Evolutionary conservation across 2,888 invertebrate genomes (phyloP).

Genomic region (Neoaliturus tenellus): DNA sequence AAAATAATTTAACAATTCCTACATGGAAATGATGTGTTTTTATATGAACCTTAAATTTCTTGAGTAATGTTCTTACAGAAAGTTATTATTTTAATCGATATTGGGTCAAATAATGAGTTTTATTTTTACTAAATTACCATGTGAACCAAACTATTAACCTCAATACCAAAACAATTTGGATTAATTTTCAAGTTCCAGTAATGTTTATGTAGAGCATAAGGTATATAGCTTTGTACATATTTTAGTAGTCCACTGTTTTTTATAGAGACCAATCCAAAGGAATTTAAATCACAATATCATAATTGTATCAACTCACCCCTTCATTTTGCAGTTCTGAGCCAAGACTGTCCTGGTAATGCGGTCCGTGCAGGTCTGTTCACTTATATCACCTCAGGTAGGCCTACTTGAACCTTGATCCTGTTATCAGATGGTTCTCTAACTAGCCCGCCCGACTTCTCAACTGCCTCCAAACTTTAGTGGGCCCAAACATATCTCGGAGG

Average conservation of each 20-base stretch:
- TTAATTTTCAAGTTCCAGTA: neutral
- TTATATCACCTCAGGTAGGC: conserved; percentile 4
- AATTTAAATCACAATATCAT: neutral
- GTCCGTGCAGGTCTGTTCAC: neutral
- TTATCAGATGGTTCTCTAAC: neutral
- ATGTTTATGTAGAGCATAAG: neutral
- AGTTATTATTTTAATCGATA: too few relatives aligned
- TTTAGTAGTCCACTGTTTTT: too few relatives aligned
- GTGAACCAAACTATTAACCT: neutral
- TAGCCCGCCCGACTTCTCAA: neutral
- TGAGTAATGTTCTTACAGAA: too few relatives aligned
- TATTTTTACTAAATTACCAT: too few relatives aligned
- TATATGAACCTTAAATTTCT: too few relatives aligned
- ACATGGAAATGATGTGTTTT: too few relatives aligned
- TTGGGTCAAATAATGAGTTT: too few relatives aligned
- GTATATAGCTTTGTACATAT: neutral
- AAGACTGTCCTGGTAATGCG: neutral
- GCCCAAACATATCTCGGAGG: neutral
- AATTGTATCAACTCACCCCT: neutral
- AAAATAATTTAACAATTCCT: too few relatives aligned
- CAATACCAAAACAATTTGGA: neutral
- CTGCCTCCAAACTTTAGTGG: neutral
- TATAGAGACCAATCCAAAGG: too few relatives aligned
- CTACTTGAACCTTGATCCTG: conserved; percentile 25
- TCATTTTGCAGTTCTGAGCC: neutral